Conservation (phyloP, 2,797 vertebrate species). For the Myotis daubentonii region DNA sequence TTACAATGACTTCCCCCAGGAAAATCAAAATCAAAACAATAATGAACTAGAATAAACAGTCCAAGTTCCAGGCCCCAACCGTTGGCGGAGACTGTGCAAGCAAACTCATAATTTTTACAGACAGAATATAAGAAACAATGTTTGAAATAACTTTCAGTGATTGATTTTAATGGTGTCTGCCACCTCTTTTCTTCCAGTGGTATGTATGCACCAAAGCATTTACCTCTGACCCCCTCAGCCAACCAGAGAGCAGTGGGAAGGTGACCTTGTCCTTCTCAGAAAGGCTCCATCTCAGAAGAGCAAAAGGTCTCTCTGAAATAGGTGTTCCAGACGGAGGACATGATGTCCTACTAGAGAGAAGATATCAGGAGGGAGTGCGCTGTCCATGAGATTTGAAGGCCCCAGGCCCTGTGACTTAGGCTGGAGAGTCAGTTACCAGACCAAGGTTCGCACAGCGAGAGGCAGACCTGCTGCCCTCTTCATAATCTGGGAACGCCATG, state of each 20-base stretch:
- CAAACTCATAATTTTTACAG: conserved; percentile 33
- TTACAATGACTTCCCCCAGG: conserved; percentile 60
- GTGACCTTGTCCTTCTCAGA: neutral
- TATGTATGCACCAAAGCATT: neutral
- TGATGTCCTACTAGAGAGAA: neutral
- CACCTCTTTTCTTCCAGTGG: conserved; percentile 37
- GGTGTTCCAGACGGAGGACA: neutral
- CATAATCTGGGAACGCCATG: neutral
- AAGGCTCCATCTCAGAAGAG: neutral
- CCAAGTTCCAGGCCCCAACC: conserved; percentile 54
- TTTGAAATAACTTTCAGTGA: conserved; percentile 38
- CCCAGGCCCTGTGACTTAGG: neutral
- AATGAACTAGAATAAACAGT: conserved; percentile 67
- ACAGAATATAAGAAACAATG: conserved; percentile 55
- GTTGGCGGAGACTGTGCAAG: conserved; percentile 37
- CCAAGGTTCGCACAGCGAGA: neutral
- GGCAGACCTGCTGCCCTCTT: neutral
- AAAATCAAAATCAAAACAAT: conserved; percentile 73
- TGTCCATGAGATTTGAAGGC: neutral
- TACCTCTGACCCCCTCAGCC: neutral
- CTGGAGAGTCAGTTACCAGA: neutral
- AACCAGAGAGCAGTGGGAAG: neutral
- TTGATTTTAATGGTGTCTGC: conserved; percentile 18
- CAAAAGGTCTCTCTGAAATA: neutral
- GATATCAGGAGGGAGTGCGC: neutral